Conservation (phyloP, 2,113 vertebrate genomes). For the Dasyprocta punctata region DNA sequence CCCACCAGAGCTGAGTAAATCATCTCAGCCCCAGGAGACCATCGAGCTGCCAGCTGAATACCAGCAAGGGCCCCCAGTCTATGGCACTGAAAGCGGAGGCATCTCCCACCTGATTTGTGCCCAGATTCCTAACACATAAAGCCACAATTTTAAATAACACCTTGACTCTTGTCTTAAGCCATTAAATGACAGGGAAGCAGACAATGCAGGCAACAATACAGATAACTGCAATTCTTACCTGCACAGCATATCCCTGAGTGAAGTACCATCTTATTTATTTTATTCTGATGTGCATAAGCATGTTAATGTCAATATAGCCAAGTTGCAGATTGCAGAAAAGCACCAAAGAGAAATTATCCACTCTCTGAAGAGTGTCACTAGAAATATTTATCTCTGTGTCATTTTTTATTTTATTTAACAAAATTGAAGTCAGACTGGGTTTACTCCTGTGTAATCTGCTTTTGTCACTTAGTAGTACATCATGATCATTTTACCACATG, state of each 20-base stretch:
- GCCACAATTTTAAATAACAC: neutral
- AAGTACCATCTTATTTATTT: neutral
- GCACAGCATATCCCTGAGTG: neutral
- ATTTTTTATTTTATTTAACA: neutral
- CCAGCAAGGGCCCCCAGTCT: fast-evolving
- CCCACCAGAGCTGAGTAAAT: neutral
- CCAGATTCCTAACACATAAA: neutral
- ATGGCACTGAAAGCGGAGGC: neutral
- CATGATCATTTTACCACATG: neutral
- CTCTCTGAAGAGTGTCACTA: neutral
- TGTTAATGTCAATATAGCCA: neutral
- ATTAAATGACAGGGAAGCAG: neutral
- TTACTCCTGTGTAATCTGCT: neutral
- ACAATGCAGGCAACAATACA: neutral
- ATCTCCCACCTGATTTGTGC: neutral
- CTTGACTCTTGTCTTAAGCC: neutral
- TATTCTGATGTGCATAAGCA: neutral
- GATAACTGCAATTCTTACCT: neutral
- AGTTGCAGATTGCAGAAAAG: neutral
- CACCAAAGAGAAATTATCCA: neutral
- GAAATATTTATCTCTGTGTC: neutral
- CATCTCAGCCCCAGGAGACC: neutral
- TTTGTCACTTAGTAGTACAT: neutral
- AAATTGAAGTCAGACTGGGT: conserved; percentile 33
- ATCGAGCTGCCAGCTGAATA: neutral